These are phyloP conservation scores for Hystrix cristata DNA, from an alignment of 2,113 vertebrate species.

Conservation along the genomic window DNA sequence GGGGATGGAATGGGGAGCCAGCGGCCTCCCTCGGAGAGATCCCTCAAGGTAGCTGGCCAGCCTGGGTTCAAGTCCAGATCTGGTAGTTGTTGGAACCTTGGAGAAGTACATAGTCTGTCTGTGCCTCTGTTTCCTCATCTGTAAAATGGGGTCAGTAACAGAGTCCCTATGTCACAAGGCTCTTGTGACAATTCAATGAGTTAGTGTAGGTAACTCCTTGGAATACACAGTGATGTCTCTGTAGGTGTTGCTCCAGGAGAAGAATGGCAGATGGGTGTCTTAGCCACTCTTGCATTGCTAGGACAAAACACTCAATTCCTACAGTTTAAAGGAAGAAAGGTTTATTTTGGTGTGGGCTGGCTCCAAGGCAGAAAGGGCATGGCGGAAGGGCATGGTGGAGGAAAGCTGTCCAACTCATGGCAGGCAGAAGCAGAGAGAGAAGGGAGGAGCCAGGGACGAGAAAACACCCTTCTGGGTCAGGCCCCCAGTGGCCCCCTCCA, in stretches of 20 bases:
- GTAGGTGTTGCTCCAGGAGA: background rate
- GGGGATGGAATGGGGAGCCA: background rate
- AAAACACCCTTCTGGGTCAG: background rate
- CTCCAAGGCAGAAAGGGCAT: background rate
- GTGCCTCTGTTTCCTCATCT: slow-evolving; percentile 5
- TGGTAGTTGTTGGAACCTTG: background rate
- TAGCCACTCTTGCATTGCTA: background rate
- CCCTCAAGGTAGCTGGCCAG: too few relatives aligned
- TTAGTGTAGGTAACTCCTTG: background rate
- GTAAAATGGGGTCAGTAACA: background rate
- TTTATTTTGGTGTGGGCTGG: background rate
- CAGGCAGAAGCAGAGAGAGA: background rate
- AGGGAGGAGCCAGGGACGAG: background rate
- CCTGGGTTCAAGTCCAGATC: background rate
- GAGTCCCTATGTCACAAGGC: fast-evolving
- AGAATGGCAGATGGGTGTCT: background rate
- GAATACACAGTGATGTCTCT: background rate
- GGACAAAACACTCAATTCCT: background rate
- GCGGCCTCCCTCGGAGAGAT: background rate
- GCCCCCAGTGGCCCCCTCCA: background rate
- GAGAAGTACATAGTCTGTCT: background rate
- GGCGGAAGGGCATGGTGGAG: background rate
- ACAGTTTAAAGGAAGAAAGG: background rate
- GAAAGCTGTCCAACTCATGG: background rate
- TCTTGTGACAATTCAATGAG: background rate